Evolutionary conservation across 2,113 vertebrate species (phyloP).

Genomic region (Craseonycteris thonglongyai): DNA sequence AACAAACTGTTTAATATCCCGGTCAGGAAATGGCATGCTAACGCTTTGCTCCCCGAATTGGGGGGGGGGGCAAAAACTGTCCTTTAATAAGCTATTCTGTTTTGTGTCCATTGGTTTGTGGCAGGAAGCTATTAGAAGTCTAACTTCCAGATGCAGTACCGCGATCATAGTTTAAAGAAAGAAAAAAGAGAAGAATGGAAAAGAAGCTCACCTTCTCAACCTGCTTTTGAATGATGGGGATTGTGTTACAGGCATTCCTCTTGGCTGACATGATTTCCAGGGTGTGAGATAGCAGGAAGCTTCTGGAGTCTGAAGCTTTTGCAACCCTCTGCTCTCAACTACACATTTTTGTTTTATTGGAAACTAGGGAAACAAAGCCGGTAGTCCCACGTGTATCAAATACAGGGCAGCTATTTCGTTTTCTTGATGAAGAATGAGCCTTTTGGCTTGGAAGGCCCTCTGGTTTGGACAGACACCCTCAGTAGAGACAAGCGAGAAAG

Average conservation of each 20-base stretch:
- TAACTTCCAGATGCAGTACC: conserved; percentile 79
- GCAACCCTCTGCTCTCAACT: conserved; percentile 35
- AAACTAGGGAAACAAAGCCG: conserved; percentile 44
- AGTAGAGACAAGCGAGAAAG: conserved; percentile 72
- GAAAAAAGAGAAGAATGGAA: background rate
- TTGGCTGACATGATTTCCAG: conserved; percentile 72
- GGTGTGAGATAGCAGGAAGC: conserved; percentile 51
- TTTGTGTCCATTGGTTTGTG: conserved; percentile 77
- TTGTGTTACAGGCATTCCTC: conserved; percentile 71
- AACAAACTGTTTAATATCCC: conserved; percentile 78
- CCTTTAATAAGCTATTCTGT: conserved; percentile 76
- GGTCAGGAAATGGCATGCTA: conserved; percentile 76
- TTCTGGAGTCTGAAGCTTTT: conserved; percentile 22
- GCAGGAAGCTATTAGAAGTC: conserved; percentile 84
- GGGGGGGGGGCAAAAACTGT: conserved; percentile 73
- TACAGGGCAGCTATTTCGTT: conserved; percentile 73
- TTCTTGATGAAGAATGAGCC: conserved; percentile 72
- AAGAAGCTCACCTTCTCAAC: conserved; percentile 48
- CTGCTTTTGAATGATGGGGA: conserved; percentile 51
- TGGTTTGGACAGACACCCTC: conserved; percentile 71
- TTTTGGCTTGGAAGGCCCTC: conserved; percentile 66
- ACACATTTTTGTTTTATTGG: conserved; percentile 52
- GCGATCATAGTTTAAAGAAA: conserved; percentile 74
- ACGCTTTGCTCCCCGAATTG: conserved; percentile 79
- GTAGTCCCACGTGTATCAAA: conserved; percentile 73